Percentiles rank a stretch among this genome's conserved stretches.
These are phyloP conservation scores for Apotomis turbidana DNA, from an alignment of 2,888 invertebrate genomes.

Conservation along the genomic window DNA sequence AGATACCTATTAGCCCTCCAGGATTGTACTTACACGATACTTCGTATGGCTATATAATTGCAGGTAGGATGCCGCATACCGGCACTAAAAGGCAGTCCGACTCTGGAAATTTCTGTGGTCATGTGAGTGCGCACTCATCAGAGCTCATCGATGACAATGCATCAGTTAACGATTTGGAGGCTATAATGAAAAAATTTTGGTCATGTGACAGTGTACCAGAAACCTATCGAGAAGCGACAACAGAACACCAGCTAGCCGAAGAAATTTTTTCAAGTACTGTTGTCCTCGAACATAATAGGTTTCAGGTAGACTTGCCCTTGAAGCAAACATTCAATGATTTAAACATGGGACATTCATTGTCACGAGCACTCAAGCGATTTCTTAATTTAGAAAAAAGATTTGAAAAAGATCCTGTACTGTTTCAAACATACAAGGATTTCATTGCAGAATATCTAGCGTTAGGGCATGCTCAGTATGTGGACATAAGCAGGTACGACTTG, in stretches of 20 bases:
- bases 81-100: background rate
- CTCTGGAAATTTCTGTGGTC: background rate
- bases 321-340: background rate
- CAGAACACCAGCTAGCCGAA: background rate
- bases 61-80: background rate
- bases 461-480: background rate
- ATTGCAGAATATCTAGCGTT: background rate
- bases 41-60: background rate
- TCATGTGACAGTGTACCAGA: background rate
- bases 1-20: background rate
- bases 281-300: background rate
- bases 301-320: background rate
- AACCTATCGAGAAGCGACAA: background rate
- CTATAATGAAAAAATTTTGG: background rate
- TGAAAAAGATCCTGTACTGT: background rate
- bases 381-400: background rate
- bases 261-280: background rate
- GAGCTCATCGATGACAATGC: background rate
- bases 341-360: background rate
- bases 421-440: slow-evolving; percentile 3
- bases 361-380: slow-evolving; percentile 1
- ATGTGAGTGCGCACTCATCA: background rate
- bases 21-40: background rate
- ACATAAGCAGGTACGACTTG: background rate
- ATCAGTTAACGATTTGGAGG: background rate